Conservation (phyloP, 2,113 vertebrate genomes). For the Eira barbara region DNA sequence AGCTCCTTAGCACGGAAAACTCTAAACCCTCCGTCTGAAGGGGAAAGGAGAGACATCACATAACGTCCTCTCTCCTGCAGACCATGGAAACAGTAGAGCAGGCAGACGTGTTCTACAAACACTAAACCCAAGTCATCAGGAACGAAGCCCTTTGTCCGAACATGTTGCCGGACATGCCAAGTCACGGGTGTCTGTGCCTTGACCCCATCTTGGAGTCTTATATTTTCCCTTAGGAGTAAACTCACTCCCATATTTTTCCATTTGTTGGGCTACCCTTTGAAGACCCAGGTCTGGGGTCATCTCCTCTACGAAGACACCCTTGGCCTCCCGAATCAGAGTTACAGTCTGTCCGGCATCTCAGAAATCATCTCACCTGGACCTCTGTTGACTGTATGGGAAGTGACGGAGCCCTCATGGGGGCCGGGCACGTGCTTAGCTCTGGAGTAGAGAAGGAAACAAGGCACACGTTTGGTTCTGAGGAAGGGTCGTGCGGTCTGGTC, state of each 20-base stretch:
- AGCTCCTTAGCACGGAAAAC: no score
- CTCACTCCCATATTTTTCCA: no score
- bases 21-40: no score
- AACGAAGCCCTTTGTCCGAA: background rate
- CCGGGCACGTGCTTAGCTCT: accelerated
- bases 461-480: accelerated
- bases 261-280: background rate
- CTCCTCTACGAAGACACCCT: background rate
- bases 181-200: accelerated
- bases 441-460: accelerated
- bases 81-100: background rate
- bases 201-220: background rate
- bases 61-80: accelerated
- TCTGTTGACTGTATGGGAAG: background rate
- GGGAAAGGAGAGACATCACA: accelerated
- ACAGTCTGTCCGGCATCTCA: background rate
- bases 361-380: no score
- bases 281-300: background rate
- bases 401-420: accelerated
- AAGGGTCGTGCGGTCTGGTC: accelerated
- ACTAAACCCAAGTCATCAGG: background rate
- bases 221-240: background rate
- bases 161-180: accelerated
- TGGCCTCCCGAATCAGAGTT: background rate
- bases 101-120: accelerated